Evolutionary conservation across 2,113 vertebrate species (phyloP), one percentile per base, ranked within the genome.

Genomic region (Pyrgilauda ruficollis): DNA sequence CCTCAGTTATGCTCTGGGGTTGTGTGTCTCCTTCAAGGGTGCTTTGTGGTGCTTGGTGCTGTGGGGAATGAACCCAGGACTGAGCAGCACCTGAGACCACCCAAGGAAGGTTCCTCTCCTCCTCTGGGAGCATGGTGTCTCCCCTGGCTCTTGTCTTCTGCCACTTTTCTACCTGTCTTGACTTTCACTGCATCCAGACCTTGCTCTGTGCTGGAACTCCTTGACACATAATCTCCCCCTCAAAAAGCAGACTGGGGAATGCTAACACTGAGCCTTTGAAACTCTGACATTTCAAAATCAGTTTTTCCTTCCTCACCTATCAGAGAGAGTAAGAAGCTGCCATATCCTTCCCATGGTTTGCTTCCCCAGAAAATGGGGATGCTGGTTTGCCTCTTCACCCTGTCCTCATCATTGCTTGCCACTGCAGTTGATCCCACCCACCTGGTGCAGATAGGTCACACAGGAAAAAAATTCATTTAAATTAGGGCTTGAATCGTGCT

Each of bases 91-190:
- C 72, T 20, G 26, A 68, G 9, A 18, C 15, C 20, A 4, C 27
- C 81, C 15, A 22, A 41, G 56, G 7, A 84, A 78, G 15, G 8
- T 31, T 82, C 16, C 13, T 75, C 15, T 70, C 26, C 39, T 78
- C 43, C 61, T 44, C 44, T 49, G 28, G 7, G 47, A 79, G 28
- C 2, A 3, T 0, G 0, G 8, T 22, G 14, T 90, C 31, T 80
- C 24, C 19, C 13, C 17, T 81, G 56, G 24, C 14, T 20, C 15
- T 56, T 47, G 23, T 41, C n/a, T 33, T 79, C 44, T 53, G 13
- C 20, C 35, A 24, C 20, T 43, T 62, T 68, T 82, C 41, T 49
- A 7, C 7, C 30, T 18, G 8, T 37, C 47, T 39, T 75, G 30
- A n/a, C 23, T 74, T 87, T 47, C 68, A 72, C 47, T 81, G 35